Base-by-base conservation (phyloP, 1,140 invertebrate species). In the Ptiloglossa arizonensis region DNA sequence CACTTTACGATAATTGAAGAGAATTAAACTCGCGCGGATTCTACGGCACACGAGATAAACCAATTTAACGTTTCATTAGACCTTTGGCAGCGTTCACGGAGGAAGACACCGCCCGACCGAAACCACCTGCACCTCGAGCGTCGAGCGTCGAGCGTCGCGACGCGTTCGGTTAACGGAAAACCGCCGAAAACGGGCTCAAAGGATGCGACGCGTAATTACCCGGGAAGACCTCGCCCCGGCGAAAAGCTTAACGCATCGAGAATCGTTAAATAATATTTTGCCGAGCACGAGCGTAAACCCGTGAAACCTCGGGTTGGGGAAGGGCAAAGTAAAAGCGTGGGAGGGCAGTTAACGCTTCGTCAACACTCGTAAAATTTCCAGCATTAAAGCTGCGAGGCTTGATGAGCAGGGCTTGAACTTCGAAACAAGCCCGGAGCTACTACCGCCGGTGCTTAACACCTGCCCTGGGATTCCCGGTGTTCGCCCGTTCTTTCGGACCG, bases 281-380 rank as follows among this genome's bases (percentile, higher is more conserved):
- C 81, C 71, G 41, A 13, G 41, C 41, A 2, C 41, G 41, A 11
- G 41, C 41, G 41, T 41, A n/a, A n/a, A n/a, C n/a, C 54, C 80
- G 64, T 82, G 75, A 84, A 83, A 38, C 66, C 66, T 27, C 15
- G 76, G 52, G 62, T 44, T 64, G 64, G 69, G 8, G 44, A 41
- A 19, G 41, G 57, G 44, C 54, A 35, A 73, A 27, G 78, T 71
- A 64, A 83, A 69, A 76, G 81, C 71, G 67, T 19, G 50, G 60
- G 29, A 63, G 63, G 78, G 69, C 68, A 54, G 78, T 85, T 85
- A 81, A 83, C 83, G 68, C 83, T 84, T 85, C 83, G 83, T 84
- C 83, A 77, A 81, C 83, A 81, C 82, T 85, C 87, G 80, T 88
- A 87, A 89, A 88, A 89, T 88, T 84, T 62, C 63, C 41, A 74